Evolutionary conservation across 2,113 vertebrate genomes (phyloP).

Genomic region (Plotosus lineatus): DNA sequence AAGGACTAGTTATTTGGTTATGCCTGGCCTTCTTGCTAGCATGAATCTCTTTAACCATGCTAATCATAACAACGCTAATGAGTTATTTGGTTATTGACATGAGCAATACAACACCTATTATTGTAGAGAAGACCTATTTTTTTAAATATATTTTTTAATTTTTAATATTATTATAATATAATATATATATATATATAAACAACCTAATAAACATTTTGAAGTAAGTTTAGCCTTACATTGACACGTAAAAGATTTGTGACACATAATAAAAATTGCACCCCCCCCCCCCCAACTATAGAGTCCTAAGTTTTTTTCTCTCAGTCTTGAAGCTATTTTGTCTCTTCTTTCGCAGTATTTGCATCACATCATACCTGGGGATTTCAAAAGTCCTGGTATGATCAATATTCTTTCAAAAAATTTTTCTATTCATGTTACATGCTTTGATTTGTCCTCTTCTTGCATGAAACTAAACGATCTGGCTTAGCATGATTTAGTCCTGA

Average conservation of each 20-base stretch:
- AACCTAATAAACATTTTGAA: too few species aligned
- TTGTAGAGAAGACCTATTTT: background rate
- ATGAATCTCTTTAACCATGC: background rate
- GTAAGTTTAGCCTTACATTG: too few species aligned
- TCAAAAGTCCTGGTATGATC: background rate
- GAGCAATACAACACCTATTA: background rate
- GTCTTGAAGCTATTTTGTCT: background rate
- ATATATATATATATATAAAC: too few species aligned
- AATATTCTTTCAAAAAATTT: background rate
- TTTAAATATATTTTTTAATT: too few species aligned
- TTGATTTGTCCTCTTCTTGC: background rate
- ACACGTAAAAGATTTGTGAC: too few species aligned
- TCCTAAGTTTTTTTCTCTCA: too few species aligned
- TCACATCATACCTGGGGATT: background rate
- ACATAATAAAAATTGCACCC: too few species aligned
- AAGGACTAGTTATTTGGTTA: background rate
- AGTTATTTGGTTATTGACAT: background rate
- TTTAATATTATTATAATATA: too few species aligned
- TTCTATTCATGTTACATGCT: background rate
- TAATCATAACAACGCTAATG: background rate
- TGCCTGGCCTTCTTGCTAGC: background rate
- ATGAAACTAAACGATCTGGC: background rate
- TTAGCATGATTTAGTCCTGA: background rate
- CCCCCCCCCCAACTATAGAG: too few species aligned
- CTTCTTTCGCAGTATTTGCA: background rate